A percentile compares a stretch with the other conserved stretches of the same genome.
phyloP scores from a whole-genome alignment of 2,113 vertebrate genomes.

The Laterallus jamaicensis region DNA sequence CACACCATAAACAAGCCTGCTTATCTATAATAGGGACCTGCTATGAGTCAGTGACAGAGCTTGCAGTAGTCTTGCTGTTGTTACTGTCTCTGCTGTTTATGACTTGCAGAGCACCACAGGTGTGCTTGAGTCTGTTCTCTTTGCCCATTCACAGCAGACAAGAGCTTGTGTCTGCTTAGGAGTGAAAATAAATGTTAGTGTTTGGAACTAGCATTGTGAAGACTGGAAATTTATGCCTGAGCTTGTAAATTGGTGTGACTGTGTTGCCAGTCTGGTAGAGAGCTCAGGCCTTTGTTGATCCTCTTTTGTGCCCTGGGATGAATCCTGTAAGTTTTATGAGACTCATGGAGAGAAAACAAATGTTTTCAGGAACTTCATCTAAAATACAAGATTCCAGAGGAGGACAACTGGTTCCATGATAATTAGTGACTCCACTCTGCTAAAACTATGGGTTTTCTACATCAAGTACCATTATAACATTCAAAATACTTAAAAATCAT shows the following conservation, averaged over 20 bases:
- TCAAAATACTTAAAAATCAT: background rate
- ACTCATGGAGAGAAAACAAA: background rate
- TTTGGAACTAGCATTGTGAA: background rate
- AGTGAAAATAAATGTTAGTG: background rate
- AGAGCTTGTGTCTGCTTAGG: background rate
- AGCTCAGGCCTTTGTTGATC: background rate
- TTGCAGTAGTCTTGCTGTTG: background rate
- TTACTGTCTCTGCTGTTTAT: background rate
- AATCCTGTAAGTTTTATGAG: background rate
- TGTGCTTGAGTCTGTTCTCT: background rate
- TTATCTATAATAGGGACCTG: background rate
- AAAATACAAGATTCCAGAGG: background rate
- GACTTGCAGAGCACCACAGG: background rate
- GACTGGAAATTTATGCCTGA: background rate
- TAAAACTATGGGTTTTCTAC: background rate
- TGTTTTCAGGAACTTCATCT: background rate
- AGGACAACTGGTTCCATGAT: background rate
- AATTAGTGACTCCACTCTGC: background rate
- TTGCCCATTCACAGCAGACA: background rate
- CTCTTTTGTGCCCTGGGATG: background rate
- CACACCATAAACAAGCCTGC: slow-evolving; percentile 8
- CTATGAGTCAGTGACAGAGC: background rate
- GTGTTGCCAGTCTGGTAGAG: background rate
- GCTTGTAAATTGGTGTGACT: background rate
- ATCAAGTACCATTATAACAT: background rate